Conservation (phyloP, 2,888 invertebrate species). For the Junonia oenone region DNA sequence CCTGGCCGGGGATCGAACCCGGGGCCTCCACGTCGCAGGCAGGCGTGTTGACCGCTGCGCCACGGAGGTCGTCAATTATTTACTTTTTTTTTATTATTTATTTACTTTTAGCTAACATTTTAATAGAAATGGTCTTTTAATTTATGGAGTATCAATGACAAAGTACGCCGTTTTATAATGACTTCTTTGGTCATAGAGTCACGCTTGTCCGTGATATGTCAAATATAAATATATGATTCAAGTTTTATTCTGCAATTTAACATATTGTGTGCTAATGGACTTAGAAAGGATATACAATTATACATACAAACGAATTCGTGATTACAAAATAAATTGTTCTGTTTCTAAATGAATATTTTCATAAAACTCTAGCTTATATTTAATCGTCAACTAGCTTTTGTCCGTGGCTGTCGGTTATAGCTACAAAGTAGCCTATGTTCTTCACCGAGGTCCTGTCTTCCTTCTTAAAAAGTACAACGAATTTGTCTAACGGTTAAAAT, state of each 20-base stretch:
- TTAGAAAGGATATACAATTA: background rate
- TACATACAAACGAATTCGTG: background rate
- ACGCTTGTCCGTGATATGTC: background rate
- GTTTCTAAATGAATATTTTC: no score
- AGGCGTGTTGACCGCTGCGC: no score
- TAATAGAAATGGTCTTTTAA: background rate
- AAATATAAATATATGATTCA: background rate
- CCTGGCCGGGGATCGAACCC: no score
- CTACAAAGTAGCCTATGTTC: no score
- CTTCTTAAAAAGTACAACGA: no score
- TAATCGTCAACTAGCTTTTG: no score
- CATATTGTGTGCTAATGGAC: background rate
- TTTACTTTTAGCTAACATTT: constrained; percentile 1
- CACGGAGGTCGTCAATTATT: no score
- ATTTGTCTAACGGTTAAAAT: no score
- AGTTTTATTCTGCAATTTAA: background rate
- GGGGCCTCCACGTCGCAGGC: no score
- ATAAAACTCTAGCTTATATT: no score
- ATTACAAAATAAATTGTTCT: background rate
- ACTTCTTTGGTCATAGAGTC: background rate
- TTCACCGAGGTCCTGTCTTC: no score
- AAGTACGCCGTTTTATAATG: background rate
- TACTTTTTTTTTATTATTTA: constrained; percentile 3
- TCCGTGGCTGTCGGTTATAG: no score
- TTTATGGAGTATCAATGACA: background rate